Percentiles rank a stretch among this genome's conserved stretches.
Conservation (phyloP, 2,888 invertebrate genomes). For the Leucophenga montana region DNA sequence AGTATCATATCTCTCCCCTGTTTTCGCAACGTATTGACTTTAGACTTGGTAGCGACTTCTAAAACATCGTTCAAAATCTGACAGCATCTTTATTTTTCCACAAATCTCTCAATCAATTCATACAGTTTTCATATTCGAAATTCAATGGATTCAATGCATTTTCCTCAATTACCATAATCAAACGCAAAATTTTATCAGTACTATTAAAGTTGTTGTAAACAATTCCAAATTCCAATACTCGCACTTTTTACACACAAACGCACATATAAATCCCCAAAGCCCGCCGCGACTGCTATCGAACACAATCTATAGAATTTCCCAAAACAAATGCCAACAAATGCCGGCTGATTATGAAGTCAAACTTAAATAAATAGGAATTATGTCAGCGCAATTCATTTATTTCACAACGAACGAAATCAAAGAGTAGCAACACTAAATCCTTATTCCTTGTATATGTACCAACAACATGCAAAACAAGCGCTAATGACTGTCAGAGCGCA, state of each 20-base stretch:
- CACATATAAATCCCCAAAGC: background rate
- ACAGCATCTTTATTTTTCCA: too few relatives aligned
- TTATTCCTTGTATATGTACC: conserved; percentile 2
- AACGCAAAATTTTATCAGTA: too few relatives aligned
- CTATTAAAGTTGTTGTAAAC: background rate
- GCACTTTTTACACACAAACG: conserved; percentile 12
- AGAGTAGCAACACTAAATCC: conserved; percentile 36
- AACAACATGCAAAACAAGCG: conserved; percentile 34
- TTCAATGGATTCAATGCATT: background rate
- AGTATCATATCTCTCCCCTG: too few relatives aligned
- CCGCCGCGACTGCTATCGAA: background rate
- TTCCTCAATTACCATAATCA: too few relatives aligned
- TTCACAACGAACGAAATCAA: conserved; percentile 45
- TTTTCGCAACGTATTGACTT: too few relatives aligned
- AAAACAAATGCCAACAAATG: background rate
- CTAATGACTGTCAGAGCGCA: conserved; percentile 34
- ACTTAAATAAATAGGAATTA: conserved; percentile 61
- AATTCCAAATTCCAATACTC: conserved; percentile 24
- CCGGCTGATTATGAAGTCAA: conserved; percentile 46
- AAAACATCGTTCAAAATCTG: too few relatives aligned
- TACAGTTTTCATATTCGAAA: too few relatives aligned
- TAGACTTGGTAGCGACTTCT: too few relatives aligned
- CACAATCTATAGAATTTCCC: conserved; percentile 17
- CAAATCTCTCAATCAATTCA: too few relatives aligned
- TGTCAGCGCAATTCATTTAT: conserved; percentile 52